These are phyloP conservation scores for Brachionus koreanus DNA, from an alignment of 1,140 invertebrate genomes.

Conservation along the genomic window DNA sequence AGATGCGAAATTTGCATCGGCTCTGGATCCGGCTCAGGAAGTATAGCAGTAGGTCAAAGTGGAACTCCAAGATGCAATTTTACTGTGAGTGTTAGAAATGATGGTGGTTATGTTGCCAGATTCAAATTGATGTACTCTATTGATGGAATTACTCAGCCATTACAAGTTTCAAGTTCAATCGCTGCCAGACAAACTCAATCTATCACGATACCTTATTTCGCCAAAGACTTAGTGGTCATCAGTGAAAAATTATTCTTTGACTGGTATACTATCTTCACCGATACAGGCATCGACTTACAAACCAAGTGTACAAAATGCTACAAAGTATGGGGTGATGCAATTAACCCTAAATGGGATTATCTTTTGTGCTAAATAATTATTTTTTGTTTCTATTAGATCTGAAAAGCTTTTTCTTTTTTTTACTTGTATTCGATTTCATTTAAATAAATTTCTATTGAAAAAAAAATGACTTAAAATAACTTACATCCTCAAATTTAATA, in stretches of 20 bases:
- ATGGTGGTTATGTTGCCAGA: slow-evolving; percentile 15
- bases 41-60: neutral
- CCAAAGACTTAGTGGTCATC: slow-evolving; percentile 28
- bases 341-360: slow-evolving; percentile 27
- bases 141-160: slow-evolving; percentile 33
- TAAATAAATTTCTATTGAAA: no score
- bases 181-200: neutral
- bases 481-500: no score
- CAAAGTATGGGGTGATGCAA: slow-evolving; percentile 23
- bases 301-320: slow-evolving; percentile 44
- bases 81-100: slow-evolving; percentile 7
- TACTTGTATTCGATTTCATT: neutral
- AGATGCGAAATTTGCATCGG: slow-evolving; percentile 10
- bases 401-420: neutral
- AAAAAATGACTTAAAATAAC: no score
- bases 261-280: slow-evolving; percentile 23
- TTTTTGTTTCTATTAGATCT: neutral
- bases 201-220: slow-evolving; percentile 14
- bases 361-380: slow-evolving; percentile 13
- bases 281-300: neutral
- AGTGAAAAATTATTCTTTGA: neutral
- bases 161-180: neutral
- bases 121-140: slow-evolving; percentile 28
- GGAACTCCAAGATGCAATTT: slow-evolving; percentile 32
- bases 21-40: neutral